Percentiles rank a stretch among this genome's conserved stretches.
These are phyloP conservation scores for Rhinophrynus dorsalis DNA, from an alignment of 2,797 vertebrate genomes.

Conservation along the genomic window DNA sequence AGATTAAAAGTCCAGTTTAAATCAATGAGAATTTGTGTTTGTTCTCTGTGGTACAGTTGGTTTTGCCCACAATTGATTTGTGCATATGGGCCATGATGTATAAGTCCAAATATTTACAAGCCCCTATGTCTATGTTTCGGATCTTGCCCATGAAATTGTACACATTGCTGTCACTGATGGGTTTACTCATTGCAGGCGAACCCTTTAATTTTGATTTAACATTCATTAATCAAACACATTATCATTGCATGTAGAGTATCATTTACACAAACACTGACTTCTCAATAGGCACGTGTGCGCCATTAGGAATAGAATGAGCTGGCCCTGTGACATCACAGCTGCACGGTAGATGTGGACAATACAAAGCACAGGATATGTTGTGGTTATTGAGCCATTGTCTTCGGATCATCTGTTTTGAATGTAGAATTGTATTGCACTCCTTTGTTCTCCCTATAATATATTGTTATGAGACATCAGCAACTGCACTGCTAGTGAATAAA, in stretches of 20 bases:
- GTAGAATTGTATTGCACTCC: not conserved
- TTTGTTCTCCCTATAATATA: constrained; percentile 21
- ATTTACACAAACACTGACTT: constrained; percentile 20
- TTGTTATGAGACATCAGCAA: constrained; percentile 5
- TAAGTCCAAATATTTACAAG: too few relatives aligned
- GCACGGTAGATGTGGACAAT: constrained; percentile 17
- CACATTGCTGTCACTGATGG: not conserved
- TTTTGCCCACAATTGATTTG: too few relatives aligned
- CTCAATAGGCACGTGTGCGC: not conserved
- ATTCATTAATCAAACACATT: constrained; percentile 17
- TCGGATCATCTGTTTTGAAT: not conserved
- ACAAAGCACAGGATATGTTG: constrained; percentile 27
- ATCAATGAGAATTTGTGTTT: too few relatives aligned
- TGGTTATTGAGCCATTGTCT: constrained; percentile 15
- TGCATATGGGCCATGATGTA: too few relatives aligned
- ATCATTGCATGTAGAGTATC: not conserved
- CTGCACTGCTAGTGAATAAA: not conserved
- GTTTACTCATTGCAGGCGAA: not conserved
- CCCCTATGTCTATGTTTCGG: too few relatives aligned
- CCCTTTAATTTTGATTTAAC: constrained; percentile 4
- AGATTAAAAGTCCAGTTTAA: too few relatives aligned
- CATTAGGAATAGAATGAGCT: constrained; percentile 3
- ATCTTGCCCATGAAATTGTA: too few relatives aligned
- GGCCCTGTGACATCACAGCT: not conserved
- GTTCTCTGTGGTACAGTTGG: too few relatives aligned